These are phyloP conservation scores for Pseudomyrmex flavicornis DNA, from an alignment of 1,140 invertebrate species.

Conservation along the genomic window DNA sequence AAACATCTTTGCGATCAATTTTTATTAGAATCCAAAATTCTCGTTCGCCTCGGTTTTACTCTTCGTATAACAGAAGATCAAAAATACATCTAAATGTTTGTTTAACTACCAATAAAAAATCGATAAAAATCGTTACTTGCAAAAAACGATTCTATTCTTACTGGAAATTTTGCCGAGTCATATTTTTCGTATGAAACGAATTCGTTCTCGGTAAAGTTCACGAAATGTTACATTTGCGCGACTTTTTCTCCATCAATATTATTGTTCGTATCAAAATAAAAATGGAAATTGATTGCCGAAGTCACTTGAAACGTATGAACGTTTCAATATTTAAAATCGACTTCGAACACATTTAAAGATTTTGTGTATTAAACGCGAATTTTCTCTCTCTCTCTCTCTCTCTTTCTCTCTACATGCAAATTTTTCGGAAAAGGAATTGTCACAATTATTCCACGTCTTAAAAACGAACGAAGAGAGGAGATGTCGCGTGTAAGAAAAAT, in stretches of 20 bases:
- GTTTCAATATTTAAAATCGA: slow-evolving; percentile 52
- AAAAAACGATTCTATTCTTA: slow-evolving; percentile 48
- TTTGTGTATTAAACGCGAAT: neutral
- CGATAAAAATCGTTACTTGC: neutral
- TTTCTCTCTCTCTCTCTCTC: too few relatives aligned
- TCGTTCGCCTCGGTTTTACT: neutral
- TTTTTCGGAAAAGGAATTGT: neutral
- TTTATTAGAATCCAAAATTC: slow-evolving; percentile 18
- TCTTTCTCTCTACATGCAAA: neutral
- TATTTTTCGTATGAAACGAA: slow-evolving; percentile 40
- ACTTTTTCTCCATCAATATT: slow-evolving; percentile 63
- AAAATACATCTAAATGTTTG: neutral
- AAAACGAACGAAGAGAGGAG: neutral
- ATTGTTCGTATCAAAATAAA: slow-evolving; percentile 47
- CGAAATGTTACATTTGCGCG: slow-evolving; percentile 48
- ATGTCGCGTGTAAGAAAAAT: neutral
- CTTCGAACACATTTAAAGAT: slow-evolving; percentile 32
- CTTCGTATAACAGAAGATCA: neutral
- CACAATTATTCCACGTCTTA: slow-evolving; percentile 16
- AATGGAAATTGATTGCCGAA: slow-evolving; percentile 63
- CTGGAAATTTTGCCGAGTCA: slow-evolving; percentile 40
- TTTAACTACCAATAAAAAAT: neutral
- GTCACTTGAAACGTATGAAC: slow-evolving; percentile 50
- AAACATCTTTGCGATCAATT: slow-evolving; percentile 21
- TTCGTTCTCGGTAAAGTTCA: slow-evolving; percentile 54